phyloP scores from a whole-genome alignment of 2,888 invertebrate species.

The Sphaeridia pumilis region DNA sequence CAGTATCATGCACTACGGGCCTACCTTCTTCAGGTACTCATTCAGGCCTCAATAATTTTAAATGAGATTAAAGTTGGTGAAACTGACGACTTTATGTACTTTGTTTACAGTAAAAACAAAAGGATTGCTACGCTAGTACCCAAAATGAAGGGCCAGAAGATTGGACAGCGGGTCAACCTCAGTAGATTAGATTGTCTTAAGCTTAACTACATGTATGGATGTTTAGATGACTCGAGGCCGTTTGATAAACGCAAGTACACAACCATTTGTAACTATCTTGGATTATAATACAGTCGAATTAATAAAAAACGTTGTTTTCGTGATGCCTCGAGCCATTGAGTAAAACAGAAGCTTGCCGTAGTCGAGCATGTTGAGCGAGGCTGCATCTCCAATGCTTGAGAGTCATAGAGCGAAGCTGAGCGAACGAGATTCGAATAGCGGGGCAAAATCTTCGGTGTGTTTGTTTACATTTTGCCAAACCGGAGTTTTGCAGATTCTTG shows the following conservation, averaged over 20 bases:
- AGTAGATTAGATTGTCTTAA: constrained; percentile 57
- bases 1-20: constrained; percentile 68
- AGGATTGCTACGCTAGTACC: constrained; percentile 53
- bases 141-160: constrained; percentile 40
- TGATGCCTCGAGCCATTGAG: too few relatives aligned
- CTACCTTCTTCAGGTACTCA: constrained; percentile 47
- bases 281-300: constrained; percentile 42
- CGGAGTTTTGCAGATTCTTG: too few relatives aligned
- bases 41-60: too few relatives aligned
- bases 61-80: constrained; percentile 1
- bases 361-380: too few relatives aligned
- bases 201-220: constrained; percentile 52
- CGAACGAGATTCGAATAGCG: too few relatives aligned
- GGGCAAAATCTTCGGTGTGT: too few relatives aligned
- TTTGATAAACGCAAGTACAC: constrained; percentile 45
- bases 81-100: constrained; percentile 3
- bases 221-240: constrained; percentile 43
- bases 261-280: constrained; percentile 47
- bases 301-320: too few relatives aligned
- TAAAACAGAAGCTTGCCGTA: too few relatives aligned
- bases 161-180: constrained; percentile 53
- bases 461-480: too few relatives aligned
- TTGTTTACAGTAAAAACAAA: constrained; percentile 44
- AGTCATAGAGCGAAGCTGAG: too few relatives aligned
- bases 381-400: too few relatives aligned